phyloP scores from a whole-genome alignment of 37 sponge, comb jelly and placozoan species.

The Aplysina aerophoba region DNA sequence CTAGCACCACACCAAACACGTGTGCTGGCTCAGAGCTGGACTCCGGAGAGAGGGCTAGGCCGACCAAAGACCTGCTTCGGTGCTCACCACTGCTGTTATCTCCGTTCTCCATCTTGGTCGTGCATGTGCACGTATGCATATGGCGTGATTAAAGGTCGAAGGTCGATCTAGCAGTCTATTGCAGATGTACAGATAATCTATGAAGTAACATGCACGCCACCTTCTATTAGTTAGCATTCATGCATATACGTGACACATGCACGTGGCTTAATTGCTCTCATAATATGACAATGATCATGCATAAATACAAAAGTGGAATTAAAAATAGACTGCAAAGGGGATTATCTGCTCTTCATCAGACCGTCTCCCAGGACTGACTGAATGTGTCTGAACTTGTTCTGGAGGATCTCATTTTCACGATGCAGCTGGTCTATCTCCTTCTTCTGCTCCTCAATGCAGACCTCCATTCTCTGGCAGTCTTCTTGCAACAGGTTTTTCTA shows the following conservation, averaged over 20 bases:
- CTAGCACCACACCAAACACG: not conserved
- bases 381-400: conserved; percentile 7
- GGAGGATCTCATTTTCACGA: not conserved
- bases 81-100: not conserved
- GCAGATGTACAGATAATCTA: too few species aligned
- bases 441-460: conserved; percentile 26
- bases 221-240: too few species aligned
- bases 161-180: too few species aligned
- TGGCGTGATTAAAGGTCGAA: too few species aligned
- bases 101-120: not conserved
- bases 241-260: too few species aligned
- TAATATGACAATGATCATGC: too few species aligned
- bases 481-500: conserved; percentile 5
- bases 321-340: not conserved
- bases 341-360: not conserved
- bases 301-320: too few species aligned
- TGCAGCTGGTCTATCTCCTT: conserved; percentile 13
- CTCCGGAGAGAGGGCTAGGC: not conserved
- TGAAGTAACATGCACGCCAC: too few species aligned
- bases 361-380: conserved; percentile 10
- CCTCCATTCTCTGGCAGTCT: not conserved
- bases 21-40: not conserved
- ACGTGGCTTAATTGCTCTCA: too few species aligned
- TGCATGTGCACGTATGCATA: not conserved
- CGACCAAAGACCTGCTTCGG: not conserved